Evolutionary conservation across 2,113 vertebrate species (phyloP), one percentile per base, ranked within the genome.

Genomic region (Rhombomys opimus): DNA sequence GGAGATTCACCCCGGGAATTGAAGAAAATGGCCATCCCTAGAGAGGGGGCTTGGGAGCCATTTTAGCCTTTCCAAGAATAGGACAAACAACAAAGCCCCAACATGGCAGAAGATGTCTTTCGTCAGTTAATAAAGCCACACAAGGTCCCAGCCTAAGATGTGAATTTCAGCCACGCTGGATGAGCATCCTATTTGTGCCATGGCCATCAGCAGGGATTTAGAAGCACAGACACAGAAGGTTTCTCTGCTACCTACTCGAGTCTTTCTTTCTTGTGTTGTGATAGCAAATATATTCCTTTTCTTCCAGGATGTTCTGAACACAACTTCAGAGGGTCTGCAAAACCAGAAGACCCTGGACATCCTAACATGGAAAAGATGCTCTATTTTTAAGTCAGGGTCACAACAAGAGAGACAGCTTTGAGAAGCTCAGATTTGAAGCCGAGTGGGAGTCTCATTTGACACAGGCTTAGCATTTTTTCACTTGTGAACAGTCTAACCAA

Each of bases 401-500:
- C 22, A 54, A 76, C 14, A 22, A 81, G 82, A 85, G 70, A 95
- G 35, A 82, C 30, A 23, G 6, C n/a, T 91, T 59, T 54, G 23
- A 67, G 30, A 54, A 68, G 30, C 20, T 57, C 38, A n/a, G 13
- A 82, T 73, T 6, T 68, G 77, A 41, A 89, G 50, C 57, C 13
- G 10, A 73, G 18, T 10, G 8, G 20, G 15, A 13, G 2, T 17
- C 46, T 57, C 22, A 32, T 5, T 14, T 50, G 23, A 10, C 2
- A 23, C 8, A 87, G 27, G 23, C n/a, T 35, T 89, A 96, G 32
- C 73, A 59, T 57, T 89, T 89, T 89, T 87, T 67, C 76, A 30
- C 59, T 93, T 14, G 38, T 68, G 91, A 97, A 97, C 95, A 91
- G 95, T 94, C 96, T 95, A 98, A 93, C 23, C 63, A n/a, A 94